Percentiles rank a stretch among this genome's conserved stretches.
These are phyloP conservation scores for Tipula unca DNA, from an alignment of 2,888 invertebrate genomes.

Conservation along the genomic window DNA sequence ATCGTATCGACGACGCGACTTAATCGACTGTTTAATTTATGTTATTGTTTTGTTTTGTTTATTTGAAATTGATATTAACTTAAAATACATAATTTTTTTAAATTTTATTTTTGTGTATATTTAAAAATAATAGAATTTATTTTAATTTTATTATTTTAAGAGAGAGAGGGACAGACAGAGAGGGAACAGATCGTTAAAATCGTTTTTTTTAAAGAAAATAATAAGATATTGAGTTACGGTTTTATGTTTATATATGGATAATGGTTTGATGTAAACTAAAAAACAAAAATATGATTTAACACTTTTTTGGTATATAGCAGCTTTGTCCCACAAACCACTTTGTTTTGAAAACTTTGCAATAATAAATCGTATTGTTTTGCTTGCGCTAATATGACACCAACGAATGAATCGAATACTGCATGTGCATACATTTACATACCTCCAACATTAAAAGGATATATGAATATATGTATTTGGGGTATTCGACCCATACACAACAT, in stretches of 20 bases:
- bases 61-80: constrained; percentile 4
- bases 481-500: not conserved
- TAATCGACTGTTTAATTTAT: not conserved
- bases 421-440: not conserved
- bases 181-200: not conserved
- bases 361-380: not conserved
- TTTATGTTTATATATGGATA: not conserved
- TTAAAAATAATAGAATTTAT: not conserved
- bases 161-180: not conserved
- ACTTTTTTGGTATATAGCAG: not conserved
- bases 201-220: not conserved
- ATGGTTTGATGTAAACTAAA: not conserved
- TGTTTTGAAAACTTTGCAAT: not conserved
- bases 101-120: not conserved
- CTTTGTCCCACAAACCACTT: not conserved
- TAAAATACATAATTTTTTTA: not conserved
- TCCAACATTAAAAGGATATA: not conserved
- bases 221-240: not conserved
- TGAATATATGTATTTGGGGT: not conserved
- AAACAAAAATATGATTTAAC: not conserved
- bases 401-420: too few relatives aligned
- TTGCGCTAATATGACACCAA: not conserved
- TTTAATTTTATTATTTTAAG: constrained; percentile 4
- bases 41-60: not conserved
- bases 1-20: not conserved